Base-by-base conservation (phyloP, 2,888 invertebrate genomes). In the Steinernema carpocapsae region DNA sequence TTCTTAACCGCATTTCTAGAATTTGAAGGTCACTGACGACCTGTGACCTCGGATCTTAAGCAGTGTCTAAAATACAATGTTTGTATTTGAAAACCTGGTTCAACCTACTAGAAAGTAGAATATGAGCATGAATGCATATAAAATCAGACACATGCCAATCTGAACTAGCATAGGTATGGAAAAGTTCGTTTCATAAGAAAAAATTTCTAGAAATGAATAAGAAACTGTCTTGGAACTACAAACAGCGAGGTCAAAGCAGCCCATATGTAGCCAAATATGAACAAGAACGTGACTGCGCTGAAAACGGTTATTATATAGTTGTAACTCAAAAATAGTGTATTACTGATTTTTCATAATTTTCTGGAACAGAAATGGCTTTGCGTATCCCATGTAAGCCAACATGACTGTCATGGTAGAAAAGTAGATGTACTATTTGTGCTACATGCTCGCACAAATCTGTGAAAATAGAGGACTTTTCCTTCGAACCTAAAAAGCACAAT, bases 331-430 rank as follows among this genome's bases (percentile, higher is more conserved):
- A 43, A 43, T 14, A n/a, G n/a, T n/a, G n/a, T n/a, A n/a, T 43
- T 10, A 43, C 43, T 14, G 43, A 10, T 43, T 43, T 43, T 43
- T 14, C 43, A 43, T 43, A 10, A 43, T 43, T 14, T 43, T 7
- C 14, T 43, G 43, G 43, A 43, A 43, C 10, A 43, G 14, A 19
- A 48, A 48, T 19, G 48, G 48, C 48, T 48, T 48, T 48, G 48
- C 48, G 48, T 48, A 48, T 17, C 48, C 48, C n/a, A 48, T 48
- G 48, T 48, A 48, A 19, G 48, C 48, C 7, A 48, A 17, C n/a
- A 48, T 10, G 6, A 48, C 48, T 17, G 48, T 17, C 6, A 48
- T 4, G 4, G 48, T 48, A 19, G 48, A 48, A 19, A 48, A 48
- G n/a, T 10, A 48, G 6, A 48, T 6, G 48, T 48, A 48, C 3